Conservation (phyloP, 2,113 vertebrate genomes). For the Osmerus mordax region DNA sequence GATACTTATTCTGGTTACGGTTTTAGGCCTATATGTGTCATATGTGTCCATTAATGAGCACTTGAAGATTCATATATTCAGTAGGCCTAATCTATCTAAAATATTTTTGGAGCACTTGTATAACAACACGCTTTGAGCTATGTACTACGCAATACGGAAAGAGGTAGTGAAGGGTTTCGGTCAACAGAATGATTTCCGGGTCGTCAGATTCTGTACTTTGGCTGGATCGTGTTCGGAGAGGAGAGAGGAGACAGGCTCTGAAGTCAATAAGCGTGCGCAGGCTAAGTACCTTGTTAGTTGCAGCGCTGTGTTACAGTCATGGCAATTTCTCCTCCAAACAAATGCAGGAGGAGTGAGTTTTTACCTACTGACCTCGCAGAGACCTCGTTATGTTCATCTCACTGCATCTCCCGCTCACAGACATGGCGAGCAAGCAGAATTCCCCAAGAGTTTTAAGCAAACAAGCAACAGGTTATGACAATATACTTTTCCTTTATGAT, state of each 20-base stretch:
- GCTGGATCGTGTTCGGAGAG: neutral
- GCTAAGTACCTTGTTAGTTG: neutral
- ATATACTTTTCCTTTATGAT: neutral
- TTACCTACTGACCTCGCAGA: slow-evolving; percentile 13
- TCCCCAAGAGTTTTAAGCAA: neutral
- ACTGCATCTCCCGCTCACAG: neutral
- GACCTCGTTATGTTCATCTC: slow-evolving; percentile 6
- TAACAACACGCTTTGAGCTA: neutral
- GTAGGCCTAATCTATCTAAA: neutral
- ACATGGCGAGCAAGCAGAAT: neutral
- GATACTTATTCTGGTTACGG: neutral
- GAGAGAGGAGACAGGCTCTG: neutral
- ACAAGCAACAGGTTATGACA: slow-evolving; percentile 4
- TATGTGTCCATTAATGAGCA: neutral
- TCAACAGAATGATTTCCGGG: neutral
- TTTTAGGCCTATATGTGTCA: neutral
- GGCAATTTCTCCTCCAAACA: neutral
- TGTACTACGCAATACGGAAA: no score
- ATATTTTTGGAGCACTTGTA: neutral
- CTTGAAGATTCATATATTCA: neutral
- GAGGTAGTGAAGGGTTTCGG: neutral
- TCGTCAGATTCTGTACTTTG: neutral
- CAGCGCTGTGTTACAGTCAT: neutral
- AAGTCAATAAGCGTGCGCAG: neutral
- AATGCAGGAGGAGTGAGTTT: neutral